Evolutionary conservation across 2,888 invertebrate species (phyloP), one percentile per base, ranked within the genome.

Genomic region (Folsomia candida): DNA sequence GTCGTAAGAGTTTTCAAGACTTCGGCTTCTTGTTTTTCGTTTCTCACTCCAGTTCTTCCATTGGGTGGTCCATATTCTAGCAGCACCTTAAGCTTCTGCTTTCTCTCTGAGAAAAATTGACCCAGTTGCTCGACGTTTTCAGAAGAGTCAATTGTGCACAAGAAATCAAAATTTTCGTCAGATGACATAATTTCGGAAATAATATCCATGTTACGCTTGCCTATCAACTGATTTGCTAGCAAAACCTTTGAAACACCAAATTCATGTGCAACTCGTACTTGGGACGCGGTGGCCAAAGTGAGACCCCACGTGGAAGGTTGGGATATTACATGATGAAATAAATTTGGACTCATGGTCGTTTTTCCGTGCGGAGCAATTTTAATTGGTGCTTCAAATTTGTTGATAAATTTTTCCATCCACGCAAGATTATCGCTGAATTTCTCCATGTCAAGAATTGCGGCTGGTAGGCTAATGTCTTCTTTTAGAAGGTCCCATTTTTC

Each of bases 221-320:
- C 78, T 9, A 78, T 70, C 9, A 78, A 65, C 68, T 78, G 78
- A 61, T 78, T 78, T 24, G 74, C 78, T 63, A 78, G 58, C 1
- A 78, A 69, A 18, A 70, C 26, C 25, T 69, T 29, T 14, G 51
- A 51, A 9, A 74, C 67, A 22, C 78, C 78, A 28, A 63, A 67
- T 18, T 66, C 51, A 37, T 66, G 67, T 20, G 76, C 76, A 6
- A 69, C 67, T 64, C 69, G 59, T 6, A 69, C 70, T 76, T 78
- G 78, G 27, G 24, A 27, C 18, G 70, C 74, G 1, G 74, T 72
- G 1, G 78, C 78, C 3, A 76, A 58, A 11, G 78, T 73, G 1
- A 78, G 73, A 24, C 74, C 78, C 75, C 75, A 76, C 1, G 69
- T 28, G 1, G 69, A 69, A 28, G 51, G 2, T 26, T 27, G 18